phyloP scores from a whole-genome alignment of 2,888 invertebrate species.

The Pardosa pseudoannulata region DNA sequence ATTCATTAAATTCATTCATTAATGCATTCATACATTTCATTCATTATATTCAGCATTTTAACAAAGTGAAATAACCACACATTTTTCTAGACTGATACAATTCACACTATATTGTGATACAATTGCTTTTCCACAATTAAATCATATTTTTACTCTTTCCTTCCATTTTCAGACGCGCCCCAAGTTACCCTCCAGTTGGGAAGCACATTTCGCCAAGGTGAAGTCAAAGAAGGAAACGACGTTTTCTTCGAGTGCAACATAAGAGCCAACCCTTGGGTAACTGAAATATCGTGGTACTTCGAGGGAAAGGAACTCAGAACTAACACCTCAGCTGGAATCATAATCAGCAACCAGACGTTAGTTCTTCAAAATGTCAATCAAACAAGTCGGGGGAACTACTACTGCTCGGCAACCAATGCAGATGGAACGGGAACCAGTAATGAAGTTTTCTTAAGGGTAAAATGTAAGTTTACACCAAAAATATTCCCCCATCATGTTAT shows the following conservation, averaged over 20 bases:
- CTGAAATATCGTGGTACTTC: conserved; percentile 70
- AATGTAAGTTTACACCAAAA: too few relatives aligned
- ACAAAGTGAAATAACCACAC: too few relatives aligned
- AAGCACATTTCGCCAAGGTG: conserved; percentile 61
- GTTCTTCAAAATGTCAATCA: conserved; percentile 63
- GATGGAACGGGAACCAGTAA: conserved; percentile 74
- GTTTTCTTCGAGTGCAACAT: conserved; percentile 73
- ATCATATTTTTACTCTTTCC: too few relatives aligned
- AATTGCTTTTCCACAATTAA: too few relatives aligned
- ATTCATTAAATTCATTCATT: too few relatives aligned
- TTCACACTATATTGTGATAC: too few relatives aligned
- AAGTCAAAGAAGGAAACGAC: conserved; percentile 72
- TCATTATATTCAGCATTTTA: too few relatives aligned
- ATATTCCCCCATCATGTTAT: too few relatives aligned
- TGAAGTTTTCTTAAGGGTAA: conserved; percentile 74
- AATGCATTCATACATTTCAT: too few relatives aligned
- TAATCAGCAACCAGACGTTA: conserved; percentile 68
- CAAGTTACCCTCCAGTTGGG: conserved; percentile 70
- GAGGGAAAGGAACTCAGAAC: conserved; percentile 64
- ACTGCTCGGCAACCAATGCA: conserved; percentile 68
- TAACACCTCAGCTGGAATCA: conserved; percentile 66
- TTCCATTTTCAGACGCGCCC: conserved; percentile 62
- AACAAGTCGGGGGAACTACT: conserved; percentile 57
- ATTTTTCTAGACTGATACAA: too few relatives aligned
- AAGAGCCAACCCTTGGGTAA: conserved; percentile 68